phyloP scores from a whole-genome alignment of 2,797 vertebrate genomes.

The Alauda arvensis region DNA sequence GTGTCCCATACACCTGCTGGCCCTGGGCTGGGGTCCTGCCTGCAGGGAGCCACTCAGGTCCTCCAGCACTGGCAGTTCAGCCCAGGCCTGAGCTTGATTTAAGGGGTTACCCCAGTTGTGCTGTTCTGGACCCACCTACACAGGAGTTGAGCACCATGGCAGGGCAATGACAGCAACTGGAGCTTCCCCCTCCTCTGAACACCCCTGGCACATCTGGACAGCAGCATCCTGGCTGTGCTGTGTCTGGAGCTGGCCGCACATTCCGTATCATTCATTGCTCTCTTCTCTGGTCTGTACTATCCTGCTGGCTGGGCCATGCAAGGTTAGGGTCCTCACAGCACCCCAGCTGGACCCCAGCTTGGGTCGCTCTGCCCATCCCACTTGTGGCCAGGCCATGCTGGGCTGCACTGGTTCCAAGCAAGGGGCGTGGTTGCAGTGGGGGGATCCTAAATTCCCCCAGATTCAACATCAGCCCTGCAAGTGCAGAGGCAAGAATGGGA shows the following conservation, averaged over 20 bases:
- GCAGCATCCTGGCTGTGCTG: neutral
- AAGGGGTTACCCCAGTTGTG: neutral
- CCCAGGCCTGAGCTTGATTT: neutral
- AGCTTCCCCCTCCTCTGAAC: neutral
- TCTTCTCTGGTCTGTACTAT: neutral
- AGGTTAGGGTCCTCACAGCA: neutral
- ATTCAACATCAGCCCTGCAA: neutral
- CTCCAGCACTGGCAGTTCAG: fast-evolving
- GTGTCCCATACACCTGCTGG: fast-evolving
- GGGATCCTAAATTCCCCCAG: neutral
- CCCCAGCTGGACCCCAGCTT: neutral
- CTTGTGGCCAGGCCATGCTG: neutral
- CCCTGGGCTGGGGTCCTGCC: neutral
- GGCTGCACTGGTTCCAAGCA: neutral
- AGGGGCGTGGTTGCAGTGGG: too few species aligned
- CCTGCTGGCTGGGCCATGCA: neutral
- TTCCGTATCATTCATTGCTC: neutral
- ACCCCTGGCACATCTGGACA: neutral
- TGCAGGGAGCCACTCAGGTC: neutral
- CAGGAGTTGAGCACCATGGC: neutral
- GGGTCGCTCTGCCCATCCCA: neutral
- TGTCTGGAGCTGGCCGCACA: neutral
- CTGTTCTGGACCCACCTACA: neutral
- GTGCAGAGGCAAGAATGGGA: neutral
- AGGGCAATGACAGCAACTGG: neutral